Base-by-base conservation (phyloP, 2,888 invertebrate genomes). In the Automeris io region DNA sequence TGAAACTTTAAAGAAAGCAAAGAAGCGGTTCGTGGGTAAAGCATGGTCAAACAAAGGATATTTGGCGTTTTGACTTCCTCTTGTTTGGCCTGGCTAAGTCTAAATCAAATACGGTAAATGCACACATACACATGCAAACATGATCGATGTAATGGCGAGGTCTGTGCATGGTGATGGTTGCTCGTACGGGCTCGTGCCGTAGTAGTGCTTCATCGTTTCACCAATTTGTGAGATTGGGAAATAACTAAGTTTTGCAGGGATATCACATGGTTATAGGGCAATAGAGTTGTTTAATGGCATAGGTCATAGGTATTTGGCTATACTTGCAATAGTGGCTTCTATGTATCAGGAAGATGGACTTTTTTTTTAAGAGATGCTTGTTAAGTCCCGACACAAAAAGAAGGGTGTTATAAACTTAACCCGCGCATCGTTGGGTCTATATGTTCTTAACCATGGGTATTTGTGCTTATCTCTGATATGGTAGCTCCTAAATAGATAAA, bases 141-240 rank as follows among this genome's bases (percentile, higher is more conserved):
- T 41, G 44, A 35, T 42, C 54, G 40, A 40, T 36, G 40, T 18
- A 55, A 51, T 57, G 66, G 59, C 61, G 61, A 62, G 70, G 68
- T 69, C 55, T 52, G 75, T 75, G 78, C 79, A 78, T 85, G 86
- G 85, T 85, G 85, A 85, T 85, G 85, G 85, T 85, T 86, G 85
- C 75, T 54, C 65, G 52, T 57, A 55, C 56, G 56, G 50, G 56
- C 53, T 52, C 50, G 54, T 49, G 61, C 44, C 48, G 46, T 40
- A 47, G 40, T 43, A 45, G 39, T 37, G 53, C 46, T 37, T 42
- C 40, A 39, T 35, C 38, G 33, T 37, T 35, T 40, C 41, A 42
- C 43, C 43, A 40, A 40, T 43, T 46, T 29, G 16, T 16, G 47
- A 45, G 45, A 42, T 35, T 35, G 45, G 44, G 43, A 43, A 26